Conservation (phyloP, 1,140 invertebrate genomes). For the Globodera ellingtonae region DNA sequence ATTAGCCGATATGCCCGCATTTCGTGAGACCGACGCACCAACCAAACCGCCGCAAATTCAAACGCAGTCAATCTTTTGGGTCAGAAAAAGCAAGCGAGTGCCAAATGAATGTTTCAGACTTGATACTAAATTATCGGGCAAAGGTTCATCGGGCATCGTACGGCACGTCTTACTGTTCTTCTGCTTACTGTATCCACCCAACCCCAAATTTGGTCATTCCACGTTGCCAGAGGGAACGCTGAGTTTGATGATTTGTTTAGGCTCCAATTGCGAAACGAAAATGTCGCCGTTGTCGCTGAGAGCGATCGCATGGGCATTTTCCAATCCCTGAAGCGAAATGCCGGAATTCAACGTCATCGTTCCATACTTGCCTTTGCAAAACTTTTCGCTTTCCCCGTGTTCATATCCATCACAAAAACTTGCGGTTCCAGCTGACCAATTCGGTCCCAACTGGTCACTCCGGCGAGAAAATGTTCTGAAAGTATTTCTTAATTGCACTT, state of each 20-base stretch:
- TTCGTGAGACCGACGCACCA: too few species aligned
- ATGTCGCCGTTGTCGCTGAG: constrained; percentile 55
- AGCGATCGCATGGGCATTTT: constrained; percentile 58
- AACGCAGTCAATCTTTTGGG: too few species aligned
- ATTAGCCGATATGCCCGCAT: too few species aligned
- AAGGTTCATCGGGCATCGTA: too few species aligned
- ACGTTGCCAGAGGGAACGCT: constrained; percentile 12
- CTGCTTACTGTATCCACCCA: too few species aligned
- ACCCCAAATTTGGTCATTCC: background rate
- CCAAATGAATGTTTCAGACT: too few species aligned
- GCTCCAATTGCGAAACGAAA: constrained; percentile 56
- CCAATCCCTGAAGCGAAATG: constrained; percentile 53
- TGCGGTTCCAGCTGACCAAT: constrained; percentile 48
- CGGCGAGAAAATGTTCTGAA: constrained; percentile 62
- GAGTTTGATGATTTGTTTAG: constrained; percentile 56
- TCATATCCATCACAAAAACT: constrained; percentile 63
- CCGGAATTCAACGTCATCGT: background rate
- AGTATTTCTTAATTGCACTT: background rate
- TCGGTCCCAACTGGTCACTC: constrained; percentile 54
- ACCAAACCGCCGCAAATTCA: too few species aligned
- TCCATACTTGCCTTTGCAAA: constrained; percentile 51
- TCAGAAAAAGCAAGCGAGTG: too few species aligned
- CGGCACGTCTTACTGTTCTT: too few species aligned
- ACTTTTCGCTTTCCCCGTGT: constrained; percentile 59
- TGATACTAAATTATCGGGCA: too few species aligned